Base-by-base conservation (phyloP, 1,140 invertebrate genomes). In the Riptortus pedestris region DNA sequence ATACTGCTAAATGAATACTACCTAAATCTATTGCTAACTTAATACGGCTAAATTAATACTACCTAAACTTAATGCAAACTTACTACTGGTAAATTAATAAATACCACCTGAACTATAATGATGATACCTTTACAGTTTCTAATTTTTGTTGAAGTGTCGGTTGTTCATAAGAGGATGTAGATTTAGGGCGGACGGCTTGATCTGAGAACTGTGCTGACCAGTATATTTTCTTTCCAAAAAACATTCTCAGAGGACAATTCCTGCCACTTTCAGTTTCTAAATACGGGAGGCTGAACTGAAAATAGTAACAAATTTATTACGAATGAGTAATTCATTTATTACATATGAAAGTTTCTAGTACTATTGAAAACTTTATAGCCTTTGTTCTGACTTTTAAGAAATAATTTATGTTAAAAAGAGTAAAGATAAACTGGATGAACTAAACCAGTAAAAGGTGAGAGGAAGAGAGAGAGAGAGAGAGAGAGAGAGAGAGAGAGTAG, bases 181-280 rank as follows among this genome's bases (percentile, higher is more conserved):
- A 26, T 31, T 31, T 59, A 28, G 57, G 26, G 2, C 24, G 27
- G 2, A 31, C 20, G 2, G 22, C 4, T 22, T 69, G 58, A 33
- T 67, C 64, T 2, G 38, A 51, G 3, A 74, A 72, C 55, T 83
- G 79, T 2, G 77, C 71, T 0, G 90, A 91, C 75, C 83, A 87
- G 73, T 86, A 94, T 12, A 94, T 80, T 66, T 91, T 85, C 20
- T 82, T 77, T 0, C 89, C 85, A 70, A 94, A 92, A 71, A 85
- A 93, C 22, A 77, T 77, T 11, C 91, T 77, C 1, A 95, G 72
- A 22, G 80, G 74, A 73, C 91, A 94, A 65, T 84, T 85, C 26
- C 84, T 79, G 0, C 93, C 92, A 1, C 75, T 76, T 70, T 91
- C 87, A 0, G 91, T 93, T 74, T 95, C 91, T 64, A 97, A 74